A percentile compares a stretch with the other conserved stretches of the same genome.
Evolutionary conservation across 2,888 invertebrate genomes (phyloP).

Genomic region (Glaucopsyche alexis): DNA sequence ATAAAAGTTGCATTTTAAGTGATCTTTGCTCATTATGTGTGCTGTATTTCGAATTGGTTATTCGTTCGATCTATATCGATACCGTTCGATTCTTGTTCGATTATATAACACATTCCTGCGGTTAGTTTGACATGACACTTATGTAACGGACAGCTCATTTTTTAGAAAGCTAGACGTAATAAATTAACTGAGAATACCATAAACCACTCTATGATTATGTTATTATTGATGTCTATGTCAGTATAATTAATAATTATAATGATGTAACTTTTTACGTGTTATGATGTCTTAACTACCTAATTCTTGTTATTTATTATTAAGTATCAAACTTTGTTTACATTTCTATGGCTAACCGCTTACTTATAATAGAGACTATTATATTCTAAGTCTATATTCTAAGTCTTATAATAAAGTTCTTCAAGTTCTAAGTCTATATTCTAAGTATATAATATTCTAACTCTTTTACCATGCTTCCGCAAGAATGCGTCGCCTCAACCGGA

Average conservation of each 20-base stretch:
- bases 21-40: not conserved
- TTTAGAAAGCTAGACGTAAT: slow-evolving; percentile 26
- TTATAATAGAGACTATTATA: not conserved
- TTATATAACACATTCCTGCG: slow-evolving; percentile 21
- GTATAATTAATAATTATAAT: slow-evolving; percentile 3
- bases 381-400: too few species aligned
- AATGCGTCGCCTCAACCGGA: too few species aligned
- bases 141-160: slow-evolving; percentile 23
- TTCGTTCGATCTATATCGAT: slow-evolving; percentile 10
- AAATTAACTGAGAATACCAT: not conserved
- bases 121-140: slow-evolving; percentile 23
- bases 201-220: slow-evolving; percentile 3
- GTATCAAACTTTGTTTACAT: not conserved
- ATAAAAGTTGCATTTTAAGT: too few species aligned
- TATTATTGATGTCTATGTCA: not conserved
- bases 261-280: slow-evolving; percentile 15
- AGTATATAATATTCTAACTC: too few species aligned
- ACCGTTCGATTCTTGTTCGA: slow-evolving; percentile 2
- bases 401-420: too few species aligned
- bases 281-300: slow-evolving; percentile 13
- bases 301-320: not conserved
- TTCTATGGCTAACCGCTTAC: not conserved
- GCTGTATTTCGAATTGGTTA: not conserved
- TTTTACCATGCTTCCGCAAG: not conserved
- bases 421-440: too few species aligned